Conservation (phyloP, 1,140 invertebrate genomes). For the Ruditapes philippinarum region DNA sequence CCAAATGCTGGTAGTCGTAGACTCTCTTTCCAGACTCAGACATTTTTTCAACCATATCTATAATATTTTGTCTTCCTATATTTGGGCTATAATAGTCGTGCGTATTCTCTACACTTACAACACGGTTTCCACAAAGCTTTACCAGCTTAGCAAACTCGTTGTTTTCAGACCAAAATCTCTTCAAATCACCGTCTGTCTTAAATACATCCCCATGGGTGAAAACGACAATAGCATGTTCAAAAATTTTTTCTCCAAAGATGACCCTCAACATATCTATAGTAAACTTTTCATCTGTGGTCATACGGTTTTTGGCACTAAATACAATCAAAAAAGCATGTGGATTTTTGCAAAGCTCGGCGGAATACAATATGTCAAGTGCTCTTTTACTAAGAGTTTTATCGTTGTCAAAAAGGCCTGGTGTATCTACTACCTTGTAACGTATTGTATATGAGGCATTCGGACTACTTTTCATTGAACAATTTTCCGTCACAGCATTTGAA, state of each 20-base stretch:
- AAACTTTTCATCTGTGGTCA: conserved; percentile 53
- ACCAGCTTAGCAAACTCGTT: neutral
- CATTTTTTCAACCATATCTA: neutral
- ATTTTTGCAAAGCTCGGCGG: neutral
- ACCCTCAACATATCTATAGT: conserved; percentile 28
- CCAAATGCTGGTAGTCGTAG: neutral
- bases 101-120: conserved; percentile 4
- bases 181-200: neutral
- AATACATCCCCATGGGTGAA: conserved; percentile 57
- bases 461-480: neutral
- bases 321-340: conserved; percentile 23
- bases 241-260: conserved; percentile 56
- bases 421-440: neutral
- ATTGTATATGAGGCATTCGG: no score
- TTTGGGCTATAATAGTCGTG: neutral
- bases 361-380: neutral
- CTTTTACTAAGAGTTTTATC: neutral
- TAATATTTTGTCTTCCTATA: neutral
- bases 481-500: neutral
- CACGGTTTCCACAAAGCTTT: conserved; percentile 3
- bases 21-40: neutral
- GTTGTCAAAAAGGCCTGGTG: neutral
- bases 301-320: conserved; percentile 19
- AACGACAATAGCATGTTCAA: conserved; percentile 52
- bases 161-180: neutral